Evolutionary conservation across 2,797 vertebrate genomes (phyloP), one percentile per base, ranked within the genome.

Genomic region (Lithobates sylvaticus): DNA sequence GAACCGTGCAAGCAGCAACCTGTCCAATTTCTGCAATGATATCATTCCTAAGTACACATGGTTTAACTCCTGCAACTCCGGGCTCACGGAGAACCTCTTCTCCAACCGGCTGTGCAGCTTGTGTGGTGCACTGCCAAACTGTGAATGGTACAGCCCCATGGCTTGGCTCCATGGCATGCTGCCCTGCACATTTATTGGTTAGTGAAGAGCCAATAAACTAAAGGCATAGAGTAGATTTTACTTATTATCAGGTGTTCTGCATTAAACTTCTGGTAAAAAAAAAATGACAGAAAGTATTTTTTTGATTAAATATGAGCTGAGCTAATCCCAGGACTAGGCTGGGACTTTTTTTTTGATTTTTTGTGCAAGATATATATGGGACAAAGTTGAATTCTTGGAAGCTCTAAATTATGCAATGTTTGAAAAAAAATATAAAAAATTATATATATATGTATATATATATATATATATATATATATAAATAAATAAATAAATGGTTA

Each of bases 21-120:
- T 84, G 86, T 18, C 76, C 65, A 36, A 26, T 79, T 69, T 74
- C 58, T 84, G 71, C 58, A 84, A 36, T 84, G 76, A 79, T 64
- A 70, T 87, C 70, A 87, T 78, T 82, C 58, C 54, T 15, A 32
- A 81, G 39, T 16, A 47, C 39, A 47, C 12, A 27, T 26, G 16
- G 39, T 65, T 85, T 85, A 85, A 80, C 84, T 44, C 42, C 70
- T 69, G 74, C 12, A 4, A 2, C 23, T 39, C 74, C 42, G 23
- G 72, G 18, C 3, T 58, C 29, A 23, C 13, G 3, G 23, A 3
- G 26, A 54, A 21, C n/a, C 26, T 44, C 5, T 10, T n/a, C 58
- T 42, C 29, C 78, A 68, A 29, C 18, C 32, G n/a, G 39, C 71
- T 26, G 61, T 65, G 61, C 65, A 67, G 10, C 65, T 74, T 23